phyloP scores from a whole-genome alignment of 2,113 vertebrate species.

The Pavo muticus region DNA sequence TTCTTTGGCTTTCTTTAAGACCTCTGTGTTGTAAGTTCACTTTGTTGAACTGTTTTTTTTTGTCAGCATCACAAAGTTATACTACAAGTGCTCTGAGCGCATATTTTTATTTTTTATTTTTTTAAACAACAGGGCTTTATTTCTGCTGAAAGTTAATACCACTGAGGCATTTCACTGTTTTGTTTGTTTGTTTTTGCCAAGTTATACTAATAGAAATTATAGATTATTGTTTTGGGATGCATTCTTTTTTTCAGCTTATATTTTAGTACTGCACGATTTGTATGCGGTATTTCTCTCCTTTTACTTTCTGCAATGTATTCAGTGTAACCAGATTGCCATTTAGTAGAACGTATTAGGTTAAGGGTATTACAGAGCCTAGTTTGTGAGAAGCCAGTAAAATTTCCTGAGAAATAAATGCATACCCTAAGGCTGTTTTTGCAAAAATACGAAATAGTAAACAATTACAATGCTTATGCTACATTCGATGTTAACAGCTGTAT shows the following conservation, averaged over 20 bases:
- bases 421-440: slow-evolving; percentile 56
- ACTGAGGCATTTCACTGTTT: not conserved
- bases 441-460: slow-evolving; percentile 72
- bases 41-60: not conserved
- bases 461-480: slow-evolving; percentile 68
- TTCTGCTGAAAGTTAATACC: slow-evolving; percentile 39
- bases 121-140: slow-evolving; percentile 44
- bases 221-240: not conserved
- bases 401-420: slow-evolving; percentile 64
- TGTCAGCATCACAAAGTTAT: slow-evolving; percentile 15
- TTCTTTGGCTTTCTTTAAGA: slow-evolving; percentile 3
- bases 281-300: slow-evolving; percentile 4
- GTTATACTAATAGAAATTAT: slow-evolving; percentile 40
- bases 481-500: slow-evolving; percentile 64
- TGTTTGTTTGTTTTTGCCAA: not conserved
- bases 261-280: slow-evolving; percentile 28
- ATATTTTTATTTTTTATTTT: not conserved
- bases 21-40: not conserved
- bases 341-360: slow-evolving; percentile 31
- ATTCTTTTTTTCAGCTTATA: not conserved
- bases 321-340: slow-evolving; percentile 28
- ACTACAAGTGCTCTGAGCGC: not conserved
- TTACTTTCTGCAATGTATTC: slow-evolving; percentile 31
- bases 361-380: not conserved
- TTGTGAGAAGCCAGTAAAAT: slow-evolving; percentile 61